Percentiles rank a stretch among this genome's conserved stretches.
These are phyloP conservation scores for Tiliacea aurago DNA, from an alignment of 2,888 invertebrate genomes.

Conservation along the genomic window DNA sequence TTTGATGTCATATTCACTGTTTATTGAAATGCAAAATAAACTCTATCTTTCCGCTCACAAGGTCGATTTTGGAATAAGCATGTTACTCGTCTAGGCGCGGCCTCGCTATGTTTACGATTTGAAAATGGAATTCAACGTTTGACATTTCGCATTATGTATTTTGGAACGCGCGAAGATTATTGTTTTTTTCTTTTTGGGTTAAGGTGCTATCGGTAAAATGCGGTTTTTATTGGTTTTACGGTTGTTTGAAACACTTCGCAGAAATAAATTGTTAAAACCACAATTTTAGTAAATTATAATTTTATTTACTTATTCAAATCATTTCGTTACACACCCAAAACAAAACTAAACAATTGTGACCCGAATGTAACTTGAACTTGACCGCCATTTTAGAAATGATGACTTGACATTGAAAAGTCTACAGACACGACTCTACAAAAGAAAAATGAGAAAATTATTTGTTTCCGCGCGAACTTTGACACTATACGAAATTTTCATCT, in stretches of 20 bases:
- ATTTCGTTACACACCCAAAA: not conserved
- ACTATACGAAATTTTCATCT: not conserved
- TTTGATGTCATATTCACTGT: constrained; percentile 57
- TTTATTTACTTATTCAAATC: not conserved
- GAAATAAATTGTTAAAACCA: not conserved
- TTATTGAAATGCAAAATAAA: constrained; percentile 32
- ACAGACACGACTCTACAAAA: constrained; percentile 6
- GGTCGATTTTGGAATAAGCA: constrained; percentile 27
- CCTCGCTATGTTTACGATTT: constrained; percentile 69
- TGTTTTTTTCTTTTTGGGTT: constrained; percentile 40
- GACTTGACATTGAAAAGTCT: constrained; percentile 33
- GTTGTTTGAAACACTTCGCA: constrained; percentile 12
- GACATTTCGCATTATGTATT: constrained; percentile 71
- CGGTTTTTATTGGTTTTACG: constrained; percentile 34
- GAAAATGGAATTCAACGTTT: constrained; percentile 78
- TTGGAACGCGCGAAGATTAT: constrained; percentile 47
- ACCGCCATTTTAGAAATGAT: constrained; percentile 29
- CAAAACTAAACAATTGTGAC: constrained; percentile 15
- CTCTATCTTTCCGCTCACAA: constrained; percentile 2
- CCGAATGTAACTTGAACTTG: constrained; percentile 44
- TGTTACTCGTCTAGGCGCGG: constrained; percentile 61
- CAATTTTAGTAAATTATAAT: not conserved
- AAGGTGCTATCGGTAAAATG: constrained; percentile 16
- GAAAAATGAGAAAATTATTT: constrained; percentile 45
- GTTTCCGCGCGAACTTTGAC: constrained; percentile 7